Evolutionary conservation across 2,113 vertebrate genomes (phyloP).

Genomic region (Mormoops blainvillei): DNA sequence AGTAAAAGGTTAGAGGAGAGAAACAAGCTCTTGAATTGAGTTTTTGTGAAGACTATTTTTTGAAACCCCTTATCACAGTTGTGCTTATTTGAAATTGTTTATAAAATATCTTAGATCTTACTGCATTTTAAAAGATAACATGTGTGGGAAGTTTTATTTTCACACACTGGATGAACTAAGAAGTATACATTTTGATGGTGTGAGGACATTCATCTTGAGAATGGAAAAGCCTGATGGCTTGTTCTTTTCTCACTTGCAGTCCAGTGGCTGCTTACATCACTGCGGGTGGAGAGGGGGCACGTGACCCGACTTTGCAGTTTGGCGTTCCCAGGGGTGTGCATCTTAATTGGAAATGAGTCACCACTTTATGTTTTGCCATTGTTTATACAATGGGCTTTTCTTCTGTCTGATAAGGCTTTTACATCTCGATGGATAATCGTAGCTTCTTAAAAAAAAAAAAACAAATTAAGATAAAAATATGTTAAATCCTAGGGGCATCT

Average conservation of each 20-base stretch:
- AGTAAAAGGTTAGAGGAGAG: neutral
- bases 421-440: neutral
- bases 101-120: neutral
- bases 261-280: neutral
- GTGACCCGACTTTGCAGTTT: neutral
- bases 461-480: neutral
- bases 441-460: conserved; percentile 13
- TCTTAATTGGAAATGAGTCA: conserved; percentile 29
- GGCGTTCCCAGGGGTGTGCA: neutral
- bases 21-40: neutral
- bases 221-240: neutral
- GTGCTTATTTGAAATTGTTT: neutral
- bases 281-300: neutral
- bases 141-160: neutral
- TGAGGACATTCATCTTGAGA: neutral
- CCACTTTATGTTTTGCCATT: conserved; percentile 20
- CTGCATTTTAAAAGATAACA: neutral
- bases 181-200: neutral
- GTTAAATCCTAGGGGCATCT: neutral
- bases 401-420: conserved; percentile 31
- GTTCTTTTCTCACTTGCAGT: neutral
- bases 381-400: conserved; percentile 8
- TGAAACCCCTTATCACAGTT: neutral
- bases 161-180: neutral
- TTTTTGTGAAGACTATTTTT: neutral